Conservation (phyloP, 2,113 vertebrate species). For the Cavia porcellus region DNA sequence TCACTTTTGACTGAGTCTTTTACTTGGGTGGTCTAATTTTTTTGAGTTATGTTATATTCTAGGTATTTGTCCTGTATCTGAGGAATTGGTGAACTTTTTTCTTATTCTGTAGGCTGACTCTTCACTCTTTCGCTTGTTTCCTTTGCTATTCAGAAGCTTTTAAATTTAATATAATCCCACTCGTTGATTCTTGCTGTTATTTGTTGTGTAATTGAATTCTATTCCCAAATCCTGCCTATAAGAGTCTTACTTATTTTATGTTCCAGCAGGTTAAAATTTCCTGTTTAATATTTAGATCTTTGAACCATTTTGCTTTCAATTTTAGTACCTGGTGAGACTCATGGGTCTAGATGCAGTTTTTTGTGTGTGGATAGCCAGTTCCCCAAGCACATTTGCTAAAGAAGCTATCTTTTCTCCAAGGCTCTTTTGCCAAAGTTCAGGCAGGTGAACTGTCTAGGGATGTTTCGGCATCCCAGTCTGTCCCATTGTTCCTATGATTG, state of each 20-base stretch:
- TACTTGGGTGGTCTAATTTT: background rate
- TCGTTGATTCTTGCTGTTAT: background rate
- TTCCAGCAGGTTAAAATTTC: background rate
- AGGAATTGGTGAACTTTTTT: background rate
- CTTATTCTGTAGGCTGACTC: background rate
- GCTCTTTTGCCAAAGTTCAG: background rate
- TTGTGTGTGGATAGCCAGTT: background rate
- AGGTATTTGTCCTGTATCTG: background rate
- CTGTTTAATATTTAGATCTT: background rate
- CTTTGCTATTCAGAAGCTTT: background rate
- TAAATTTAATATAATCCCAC: background rate
- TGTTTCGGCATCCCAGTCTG: background rate
- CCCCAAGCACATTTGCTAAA: background rate
- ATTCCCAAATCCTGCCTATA: background rate
- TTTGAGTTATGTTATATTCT: background rate
- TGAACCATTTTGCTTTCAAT: background rate
- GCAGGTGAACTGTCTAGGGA: background rate
- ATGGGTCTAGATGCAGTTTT: background rate
- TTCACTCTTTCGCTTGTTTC: background rate
- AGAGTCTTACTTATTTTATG: background rate
- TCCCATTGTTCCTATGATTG: background rate
- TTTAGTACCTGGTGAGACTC: background rate
- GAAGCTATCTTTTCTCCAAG: background rate
- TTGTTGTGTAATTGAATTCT: background rate
- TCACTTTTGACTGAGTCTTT: background rate